Evolutionary conservation across 2,797 vertebrate genomes (phyloP), one percentile per base, ranked within the genome.

Genomic region (Denticeps clupeoides): DNA sequence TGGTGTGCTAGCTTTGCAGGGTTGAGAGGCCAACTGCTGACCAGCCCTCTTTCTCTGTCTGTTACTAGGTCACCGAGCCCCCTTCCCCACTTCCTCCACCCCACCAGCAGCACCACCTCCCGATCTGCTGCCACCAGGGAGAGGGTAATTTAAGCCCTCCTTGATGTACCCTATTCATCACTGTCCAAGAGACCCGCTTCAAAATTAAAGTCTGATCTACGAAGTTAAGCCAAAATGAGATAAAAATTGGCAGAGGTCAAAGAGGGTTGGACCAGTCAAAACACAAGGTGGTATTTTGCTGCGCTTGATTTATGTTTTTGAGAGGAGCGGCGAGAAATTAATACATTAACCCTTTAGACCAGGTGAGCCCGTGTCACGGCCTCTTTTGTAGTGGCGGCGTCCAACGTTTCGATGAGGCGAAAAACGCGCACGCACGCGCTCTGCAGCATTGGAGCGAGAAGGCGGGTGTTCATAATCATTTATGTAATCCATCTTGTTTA

Each of bases 171-270:
- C 89, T 86, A 97, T 96, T 93, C 87, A 96, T 98, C 94, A 97
- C 87, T 95, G 91, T 97, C 94, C 86, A 58, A 78, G 64, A 69
- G 60, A 80, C 79, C 71, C 67, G 84, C 81, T 86, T 90, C 91
- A 91, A 90, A 96, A 96, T 97, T 94, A 96, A 92, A 94, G 89
- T 90, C 86, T 89, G 87, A 95, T 91, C 90, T 93, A 90, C 85
- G 88, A 92, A 94, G 87, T 95, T 91, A 87, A 90, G 89, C 83
- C 87, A 85, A 89, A 93, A 94, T 87, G 85, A 91, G 89, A 90
- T 87, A 83, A 89, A 90, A 89, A 90, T 88, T 88, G 90, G 85
- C 91, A 93, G 89, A 83, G 90, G 90, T 95, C 90, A 89, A 83
- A 64, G 72, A 82, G 83, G 85, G 83, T 85, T 80, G 74, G 75